phyloP scores from a whole-genome alignment of 2,797 vertebrate genomes.

The Dromococcyx pavoninus region DNA sequence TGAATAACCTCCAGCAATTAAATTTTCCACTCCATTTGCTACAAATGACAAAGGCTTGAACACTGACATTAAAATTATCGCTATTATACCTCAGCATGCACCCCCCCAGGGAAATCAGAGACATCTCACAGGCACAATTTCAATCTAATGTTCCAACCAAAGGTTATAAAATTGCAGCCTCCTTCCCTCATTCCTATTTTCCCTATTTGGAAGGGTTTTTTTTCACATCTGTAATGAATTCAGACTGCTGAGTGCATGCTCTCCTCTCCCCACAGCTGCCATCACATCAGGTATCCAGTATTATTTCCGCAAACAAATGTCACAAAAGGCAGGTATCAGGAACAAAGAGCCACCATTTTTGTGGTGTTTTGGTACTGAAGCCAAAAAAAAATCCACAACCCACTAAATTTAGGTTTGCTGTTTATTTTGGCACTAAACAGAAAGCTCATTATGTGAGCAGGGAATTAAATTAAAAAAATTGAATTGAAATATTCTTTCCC shows the following conservation, averaged over 20 bases:
- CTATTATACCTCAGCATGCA: conserved; percentile 18
- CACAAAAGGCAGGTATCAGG: neutral
- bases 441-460: neutral
- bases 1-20: conserved; percentile 39
- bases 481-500: neutral
- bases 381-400: neutral
- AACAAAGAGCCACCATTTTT: neutral
- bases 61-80: conserved; percentile 37
- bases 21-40: conserved; percentile 61
- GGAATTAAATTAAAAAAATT: neutral
- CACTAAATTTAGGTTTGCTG: neutral
- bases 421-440: neutral
- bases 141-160: conserved; percentile 30
- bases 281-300: neutral
- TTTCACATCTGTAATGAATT: conserved; percentile 8
- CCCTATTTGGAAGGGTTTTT: conserved; percentile 36
- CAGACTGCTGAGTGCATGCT: neutral
- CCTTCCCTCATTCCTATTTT: neutral
- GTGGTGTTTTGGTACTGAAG: neutral
- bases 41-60: conserved; percentile 53
- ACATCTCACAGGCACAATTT: conserved; percentile 28
- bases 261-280: neutral
- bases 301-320: neutral
- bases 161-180: conserved; percentile 17
- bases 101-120: conserved; percentile 59